A percentile compares a stretch with the other conserved stretches of the same genome.
Conservation (phyloP, 2,113 vertebrate species). For the Xenotilapia longispinis region DNA sequence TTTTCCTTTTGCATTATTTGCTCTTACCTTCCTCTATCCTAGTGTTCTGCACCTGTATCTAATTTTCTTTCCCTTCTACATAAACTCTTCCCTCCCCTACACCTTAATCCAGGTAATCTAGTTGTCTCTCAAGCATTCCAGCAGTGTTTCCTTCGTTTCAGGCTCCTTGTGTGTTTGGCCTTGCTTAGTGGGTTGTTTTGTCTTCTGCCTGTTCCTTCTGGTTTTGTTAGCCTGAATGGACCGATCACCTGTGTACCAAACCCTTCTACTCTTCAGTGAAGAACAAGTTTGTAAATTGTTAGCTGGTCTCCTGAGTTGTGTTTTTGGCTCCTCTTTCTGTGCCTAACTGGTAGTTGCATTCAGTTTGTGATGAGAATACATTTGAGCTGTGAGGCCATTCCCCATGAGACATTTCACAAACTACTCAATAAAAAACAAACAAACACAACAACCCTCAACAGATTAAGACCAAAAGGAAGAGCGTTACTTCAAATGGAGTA, state of each 20-base stretch:
- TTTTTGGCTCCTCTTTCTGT: background rate
- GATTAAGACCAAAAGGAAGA: background rate
- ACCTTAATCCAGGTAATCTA: background rate
- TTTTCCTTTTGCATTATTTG: background rate
- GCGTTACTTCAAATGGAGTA: background rate
- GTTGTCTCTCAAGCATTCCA: background rate
- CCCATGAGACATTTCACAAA: background rate
- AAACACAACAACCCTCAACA: background rate
- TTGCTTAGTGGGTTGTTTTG: background rate
- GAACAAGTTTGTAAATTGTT: background rate
- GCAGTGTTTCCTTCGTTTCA: background rate
- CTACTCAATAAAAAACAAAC: background rate
- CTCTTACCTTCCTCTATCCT: background rate
- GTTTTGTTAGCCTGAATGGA: background rate
- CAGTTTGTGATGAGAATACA: background rate
- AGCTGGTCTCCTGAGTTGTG: background rate
- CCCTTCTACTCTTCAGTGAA: background rate
- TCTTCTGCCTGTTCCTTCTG: background rate
- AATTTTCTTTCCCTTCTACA: background rate
- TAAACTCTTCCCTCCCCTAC: background rate
- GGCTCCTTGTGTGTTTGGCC: background rate
- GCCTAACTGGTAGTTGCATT: background rate
- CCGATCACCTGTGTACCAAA: background rate
- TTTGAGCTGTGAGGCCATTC: background rate
- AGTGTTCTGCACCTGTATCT: background rate